phyloP scores from a whole-genome alignment of 1,140 invertebrate species.

The Temnothorax longispinosus region DNA sequence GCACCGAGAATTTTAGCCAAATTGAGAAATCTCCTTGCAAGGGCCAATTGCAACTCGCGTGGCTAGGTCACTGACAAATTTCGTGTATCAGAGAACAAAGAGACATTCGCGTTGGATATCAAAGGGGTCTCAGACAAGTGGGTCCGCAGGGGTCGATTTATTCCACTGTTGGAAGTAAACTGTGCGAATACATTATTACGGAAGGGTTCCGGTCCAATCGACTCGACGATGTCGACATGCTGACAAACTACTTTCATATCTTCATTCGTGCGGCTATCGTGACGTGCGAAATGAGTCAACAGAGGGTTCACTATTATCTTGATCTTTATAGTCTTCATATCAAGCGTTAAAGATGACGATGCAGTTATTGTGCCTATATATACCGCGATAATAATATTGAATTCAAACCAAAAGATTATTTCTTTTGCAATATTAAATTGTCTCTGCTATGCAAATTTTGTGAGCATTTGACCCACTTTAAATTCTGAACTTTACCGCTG shows the following conservation, averaged over 20 bases:
- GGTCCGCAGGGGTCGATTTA: slow-evolving; percentile 72
- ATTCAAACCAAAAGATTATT: not conserved
- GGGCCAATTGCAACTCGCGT: not conserved
- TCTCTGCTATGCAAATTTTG: not conserved
- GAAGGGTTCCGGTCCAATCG: slow-evolving; percentile 58
- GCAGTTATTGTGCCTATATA: not conserved
- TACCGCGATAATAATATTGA: not conserved
- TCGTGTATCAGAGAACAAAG: slow-evolving; percentile 74
- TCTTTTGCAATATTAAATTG: not conserved
- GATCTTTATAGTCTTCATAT: not conserved
- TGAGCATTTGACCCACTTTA: not conserved
- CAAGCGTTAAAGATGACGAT: not conserved
- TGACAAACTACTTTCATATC: slow-evolving; percentile 37
- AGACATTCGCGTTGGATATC: slow-evolving; percentile 52
- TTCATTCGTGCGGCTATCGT: slow-evolving; percentile 7
- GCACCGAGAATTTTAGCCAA: not conserved
- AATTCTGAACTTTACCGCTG: not conserved
- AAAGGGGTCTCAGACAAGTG: slow-evolving; percentile 70
- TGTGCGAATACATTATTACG: slow-evolving; percentile 71
- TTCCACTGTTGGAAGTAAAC: slow-evolving; percentile 67
- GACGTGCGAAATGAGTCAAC: slow-evolving; percentile 14
- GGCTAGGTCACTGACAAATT: slow-evolving; percentile 73
- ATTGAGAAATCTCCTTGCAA: not conserved
- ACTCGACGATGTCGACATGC: slow-evolving; percentile 33
- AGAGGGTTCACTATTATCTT: not conserved